Percentiles rank a stretch among this genome's conserved stretches.
phyloP scores from a whole-genome alignment of 2,888 invertebrate species.

The Caenorhabditis sp. region DNA sequence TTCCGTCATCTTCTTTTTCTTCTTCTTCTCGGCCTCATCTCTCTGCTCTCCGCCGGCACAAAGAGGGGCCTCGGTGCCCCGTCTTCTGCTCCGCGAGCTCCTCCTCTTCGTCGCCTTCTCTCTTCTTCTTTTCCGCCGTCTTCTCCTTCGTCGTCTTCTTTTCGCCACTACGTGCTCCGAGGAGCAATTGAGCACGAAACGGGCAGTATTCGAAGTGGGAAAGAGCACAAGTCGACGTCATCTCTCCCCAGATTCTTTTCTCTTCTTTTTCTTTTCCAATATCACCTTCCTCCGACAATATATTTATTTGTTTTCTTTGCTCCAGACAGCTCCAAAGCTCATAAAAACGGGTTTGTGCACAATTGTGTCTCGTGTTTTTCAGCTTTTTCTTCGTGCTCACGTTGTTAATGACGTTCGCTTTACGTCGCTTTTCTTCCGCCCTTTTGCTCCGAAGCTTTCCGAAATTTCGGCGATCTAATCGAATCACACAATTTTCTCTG shows the following conservation, averaged over 20 bases:
- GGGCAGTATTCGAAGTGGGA: constrained; percentile 35
- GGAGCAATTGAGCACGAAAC: constrained; percentile 44
- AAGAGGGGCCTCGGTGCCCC: constrained; percentile 10
- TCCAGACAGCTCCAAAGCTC: neutral
- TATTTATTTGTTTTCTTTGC: constrained; percentile 4
- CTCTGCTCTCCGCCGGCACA: constrained; percentile 22
- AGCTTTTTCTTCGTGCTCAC: neutral
- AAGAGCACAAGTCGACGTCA: constrained; percentile 36
- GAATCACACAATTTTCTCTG: neutral
- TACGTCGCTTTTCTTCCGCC: neutral
- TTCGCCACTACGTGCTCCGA: constrained; percentile 44
- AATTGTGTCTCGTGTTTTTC: constrained; percentile 16
- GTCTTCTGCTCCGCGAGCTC: constrained; percentile 28
- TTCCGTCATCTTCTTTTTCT: neutral
- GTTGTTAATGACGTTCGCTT: constrained; percentile 26
- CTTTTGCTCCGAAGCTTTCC: neutral
- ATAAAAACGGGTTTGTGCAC: constrained; percentile 6
- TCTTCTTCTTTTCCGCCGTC: neutral
- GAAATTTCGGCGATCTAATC: neutral
- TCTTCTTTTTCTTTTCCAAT: constrained; percentile 8
- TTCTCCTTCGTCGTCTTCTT: constrained; percentile 4
- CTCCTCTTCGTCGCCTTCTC: constrained; percentile 21
- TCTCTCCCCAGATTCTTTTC: constrained; percentile 11
- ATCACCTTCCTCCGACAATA: no score
- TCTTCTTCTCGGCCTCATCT: constrained; percentile 9